These are phyloP conservation scores for Tyrannus savana DNA, from an alignment of 2,113 vertebrate species.

Conservation along the genomic window DNA sequence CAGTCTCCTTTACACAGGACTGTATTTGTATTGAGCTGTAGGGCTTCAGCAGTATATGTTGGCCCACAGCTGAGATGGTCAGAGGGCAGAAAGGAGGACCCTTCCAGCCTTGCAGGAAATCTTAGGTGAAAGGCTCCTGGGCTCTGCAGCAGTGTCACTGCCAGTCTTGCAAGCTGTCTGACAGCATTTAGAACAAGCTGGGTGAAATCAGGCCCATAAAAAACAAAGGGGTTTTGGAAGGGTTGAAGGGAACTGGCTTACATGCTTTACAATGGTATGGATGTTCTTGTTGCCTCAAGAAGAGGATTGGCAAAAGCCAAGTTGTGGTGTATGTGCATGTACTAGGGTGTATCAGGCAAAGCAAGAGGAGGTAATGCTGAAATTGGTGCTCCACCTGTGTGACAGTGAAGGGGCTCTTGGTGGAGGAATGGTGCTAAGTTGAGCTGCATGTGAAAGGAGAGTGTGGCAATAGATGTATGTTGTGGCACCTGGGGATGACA, in stretches of 20 bases:
- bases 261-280: rapidly evolving
- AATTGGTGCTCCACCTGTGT: rapidly evolving
- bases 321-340: neutral
- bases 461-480: rapidly evolving
- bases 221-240: rapidly evolving
- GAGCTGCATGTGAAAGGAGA: rapidly evolving
- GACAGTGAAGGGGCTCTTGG: neutral
- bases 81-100: neutral
- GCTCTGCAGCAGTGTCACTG: neutral
- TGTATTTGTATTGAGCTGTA: neutral
- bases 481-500: rapidly evolving
- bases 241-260: neutral
- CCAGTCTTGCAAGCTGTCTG: neutral
- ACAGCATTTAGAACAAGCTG: neutral
- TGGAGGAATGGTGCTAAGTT: neutral
- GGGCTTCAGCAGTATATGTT: neutral
- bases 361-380: neutral
- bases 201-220: neutral
- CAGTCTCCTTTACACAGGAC: neutral
- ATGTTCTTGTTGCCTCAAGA: neutral
- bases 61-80: neutral
- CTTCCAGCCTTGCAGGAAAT: neutral
- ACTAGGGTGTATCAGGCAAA: neutral
- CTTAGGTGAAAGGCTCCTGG: neutral
- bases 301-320: neutral